A percentile compares a stretch with the other conserved stretches of the same genome.
These are phyloP conservation scores for Mycalesis mineus DNA, from an alignment of 2,888 invertebrate genomes.

Conservation along the genomic window DNA sequence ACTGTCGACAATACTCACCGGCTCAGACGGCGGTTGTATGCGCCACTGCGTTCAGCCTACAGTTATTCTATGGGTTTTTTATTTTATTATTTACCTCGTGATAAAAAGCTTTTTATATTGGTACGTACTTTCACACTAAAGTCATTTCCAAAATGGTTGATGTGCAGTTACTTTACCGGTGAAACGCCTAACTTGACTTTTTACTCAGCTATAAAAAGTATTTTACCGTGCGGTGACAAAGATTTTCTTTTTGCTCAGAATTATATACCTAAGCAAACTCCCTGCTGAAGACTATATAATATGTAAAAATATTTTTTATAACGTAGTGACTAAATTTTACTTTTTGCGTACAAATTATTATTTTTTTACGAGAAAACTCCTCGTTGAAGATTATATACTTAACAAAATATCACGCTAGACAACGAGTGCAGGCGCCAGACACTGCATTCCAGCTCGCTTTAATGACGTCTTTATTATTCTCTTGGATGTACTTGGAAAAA, in stretches of 20 bases:
- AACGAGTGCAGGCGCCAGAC: background rate
- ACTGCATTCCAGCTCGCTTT: background rate
- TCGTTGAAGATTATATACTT: background rate
- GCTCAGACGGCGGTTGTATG: background rate
- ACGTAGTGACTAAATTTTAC: background rate
- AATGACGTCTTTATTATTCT: slow-evolving; percentile 7
- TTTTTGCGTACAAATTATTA: background rate
- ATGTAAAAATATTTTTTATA: too few relatives aligned
- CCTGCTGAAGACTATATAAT: background rate
- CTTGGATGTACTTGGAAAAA: background rate
- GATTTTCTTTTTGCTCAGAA: background rate
- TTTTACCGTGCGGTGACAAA: background rate
- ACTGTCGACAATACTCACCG: background rate
- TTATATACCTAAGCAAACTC: background rate
- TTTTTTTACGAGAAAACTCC: background rate
- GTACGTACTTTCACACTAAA: background rate
- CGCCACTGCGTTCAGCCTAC: background rate
- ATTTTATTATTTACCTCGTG: background rate
- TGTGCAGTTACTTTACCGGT: too few relatives aligned
- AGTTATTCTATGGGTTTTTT: background rate
- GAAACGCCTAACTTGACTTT: too few relatives aligned
- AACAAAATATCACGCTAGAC: background rate
- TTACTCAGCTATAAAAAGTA: too few relatives aligned
- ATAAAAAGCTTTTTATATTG: background rate
- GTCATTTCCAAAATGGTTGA: too few relatives aligned